A percentile compares a stretch with the other conserved stretches of the same genome.
Evolutionary conservation across 2,888 invertebrate species (phyloP).

Genomic region (Melitaea athalia): DNA sequence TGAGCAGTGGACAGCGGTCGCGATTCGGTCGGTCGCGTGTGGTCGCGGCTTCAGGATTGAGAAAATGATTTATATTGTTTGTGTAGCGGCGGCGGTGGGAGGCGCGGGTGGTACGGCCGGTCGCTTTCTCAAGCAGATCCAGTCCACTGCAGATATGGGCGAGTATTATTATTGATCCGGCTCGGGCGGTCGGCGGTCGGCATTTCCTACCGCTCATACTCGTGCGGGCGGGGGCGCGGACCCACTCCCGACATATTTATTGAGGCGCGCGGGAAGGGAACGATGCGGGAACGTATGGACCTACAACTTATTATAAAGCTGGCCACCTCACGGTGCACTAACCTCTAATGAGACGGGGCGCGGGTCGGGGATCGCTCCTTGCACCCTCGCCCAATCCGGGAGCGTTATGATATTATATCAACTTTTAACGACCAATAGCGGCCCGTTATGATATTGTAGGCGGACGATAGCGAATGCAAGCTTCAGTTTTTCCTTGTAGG

Average conservation of each 20-base stretch:
- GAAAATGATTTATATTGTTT: constrained; percentile 82
- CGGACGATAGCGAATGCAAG: constrained; percentile 66
- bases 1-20: constrained; percentile 30
- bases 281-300: constrained; percentile 58
- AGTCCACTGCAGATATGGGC: constrained; percentile 82
- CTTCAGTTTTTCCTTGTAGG: constrained; percentile 69
- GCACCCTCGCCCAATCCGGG: constrained; percentile 78
- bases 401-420: constrained; percentile 85
- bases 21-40: constrained; percentile 55
- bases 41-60: constrained; percentile 64
- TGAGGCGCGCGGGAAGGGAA: constrained; percentile 61
- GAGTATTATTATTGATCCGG: constrained; percentile 83
- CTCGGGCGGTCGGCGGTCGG: constrained; percentile 69
- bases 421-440: constrained; percentile 79
- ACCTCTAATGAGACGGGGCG: constrained; percentile 66
- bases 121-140: constrained; percentile 78
- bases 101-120: constrained; percentile 51
- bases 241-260: constrained; percentile 73
- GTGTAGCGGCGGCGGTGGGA: constrained; percentile 60
- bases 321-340: constrained; percentile 67
- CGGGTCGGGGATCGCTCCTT: constrained; percentile 63
- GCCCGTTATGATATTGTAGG: constrained; percentile 81
- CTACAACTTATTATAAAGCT: constrained; percentile 74
- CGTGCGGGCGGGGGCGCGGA: constrained; percentile 56
- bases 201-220: constrained; percentile 78